Conservation (phyloP, 2,797 vertebrate genomes). For the Syndactyla subalaris region DNA sequence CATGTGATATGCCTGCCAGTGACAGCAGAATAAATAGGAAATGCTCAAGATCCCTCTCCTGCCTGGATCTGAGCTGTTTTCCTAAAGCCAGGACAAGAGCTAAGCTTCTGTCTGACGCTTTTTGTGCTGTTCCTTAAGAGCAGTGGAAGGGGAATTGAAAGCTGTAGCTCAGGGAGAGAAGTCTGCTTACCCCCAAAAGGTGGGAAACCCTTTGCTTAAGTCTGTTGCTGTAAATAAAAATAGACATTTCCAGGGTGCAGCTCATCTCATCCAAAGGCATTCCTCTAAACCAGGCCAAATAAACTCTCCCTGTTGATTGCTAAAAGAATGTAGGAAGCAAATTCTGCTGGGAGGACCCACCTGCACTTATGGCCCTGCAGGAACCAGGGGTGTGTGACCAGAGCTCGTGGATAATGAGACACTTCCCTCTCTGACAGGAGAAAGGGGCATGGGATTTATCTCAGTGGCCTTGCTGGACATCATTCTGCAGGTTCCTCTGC, state of each 20-base stretch:
- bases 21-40: conserved; percentile 7
- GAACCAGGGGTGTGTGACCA: not conserved
- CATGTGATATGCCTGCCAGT: not conserved
- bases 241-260: not conserved
- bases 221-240: not conserved
- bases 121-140: not conserved
- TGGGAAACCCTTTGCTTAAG: not conserved
- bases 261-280: not conserved
- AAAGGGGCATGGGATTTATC: not conserved
- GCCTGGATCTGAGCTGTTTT: not conserved
- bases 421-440: not conserved
- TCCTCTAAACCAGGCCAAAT: not conserved
- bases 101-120: not conserved
- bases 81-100: not conserved
- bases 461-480: not conserved
- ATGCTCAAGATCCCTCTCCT: not conserved
- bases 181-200: not conserved
- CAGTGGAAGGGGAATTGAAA: not conserved
- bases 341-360: not conserved
- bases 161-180: not conserved
- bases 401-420: not conserved
- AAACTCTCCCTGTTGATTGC: not conserved
- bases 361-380: not conserved
- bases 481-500: not conserved
- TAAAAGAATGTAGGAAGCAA: not conserved